Evolutionary conservation across 2,113 vertebrate genomes (phyloP), one percentile per base, ranked within the genome.

Genomic region (Centrocercus urophasianus): DNA sequence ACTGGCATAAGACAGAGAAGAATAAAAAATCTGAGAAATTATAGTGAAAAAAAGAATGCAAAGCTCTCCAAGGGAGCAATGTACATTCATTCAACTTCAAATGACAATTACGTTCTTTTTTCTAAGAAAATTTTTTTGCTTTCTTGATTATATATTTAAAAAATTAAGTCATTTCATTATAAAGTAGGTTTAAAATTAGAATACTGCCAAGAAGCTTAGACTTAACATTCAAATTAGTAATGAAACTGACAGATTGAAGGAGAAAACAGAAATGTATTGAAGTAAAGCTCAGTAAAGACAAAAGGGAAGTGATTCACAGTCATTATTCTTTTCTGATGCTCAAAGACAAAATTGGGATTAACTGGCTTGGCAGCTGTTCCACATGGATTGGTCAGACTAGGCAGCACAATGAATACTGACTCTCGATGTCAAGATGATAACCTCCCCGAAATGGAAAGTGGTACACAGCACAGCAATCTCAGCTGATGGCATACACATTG

Each of bases 141-240:
- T 77, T 88, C 50, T 9, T 69, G 21, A 75, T 57, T 0, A 82
- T 82, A 86, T 81, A 79, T 74, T 90, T 43, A 0, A 34, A 73
- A 88, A 84, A 82, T 69, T 78, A 82, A 54, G 52, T 38, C 16
- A 50, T 56, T 27, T 90, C 54, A 86, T 78, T 79, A 90, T 94
- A 85, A 75, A 8, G 14, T 70, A 85, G 63, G 45, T 91, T 91
- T 76, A 82, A 84, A 92, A 76, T 1, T 63, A 63, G 63, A n/a
- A 76, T 74, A 60, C 2, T 77, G 78, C 59, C 91, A 89, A 90
- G 63, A 14, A 93, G 24, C 24, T 95, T 89, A 92, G 48, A 59
- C 61, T 95, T 88, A 96, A 85, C 50, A n/a, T 83, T 91, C 78
- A 79, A 73, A 92, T 60, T 85, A 87, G 81, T 80, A 93, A 94